These are phyloP conservation scores for Sebastes dallii DNA, from an alignment of 2,797 vertebrate genomes.

Conservation along the genomic window DNA sequence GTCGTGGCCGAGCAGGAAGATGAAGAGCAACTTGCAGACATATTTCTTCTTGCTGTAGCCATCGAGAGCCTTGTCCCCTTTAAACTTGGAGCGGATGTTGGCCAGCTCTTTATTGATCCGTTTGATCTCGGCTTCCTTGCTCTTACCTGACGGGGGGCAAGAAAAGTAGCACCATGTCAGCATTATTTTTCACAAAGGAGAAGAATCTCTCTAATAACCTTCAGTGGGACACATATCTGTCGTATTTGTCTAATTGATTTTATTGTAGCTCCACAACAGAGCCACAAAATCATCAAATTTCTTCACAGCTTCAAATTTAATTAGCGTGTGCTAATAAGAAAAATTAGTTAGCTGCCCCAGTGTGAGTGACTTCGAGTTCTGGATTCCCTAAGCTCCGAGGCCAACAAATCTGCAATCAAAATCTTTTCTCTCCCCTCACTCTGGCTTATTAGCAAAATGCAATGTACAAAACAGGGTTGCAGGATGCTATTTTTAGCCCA, in stretches of 20 bases:
- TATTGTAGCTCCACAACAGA: background rate
- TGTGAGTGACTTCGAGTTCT: background rate
- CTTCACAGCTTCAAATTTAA: background rate
- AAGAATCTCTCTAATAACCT: background rate
- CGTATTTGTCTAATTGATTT: background rate
- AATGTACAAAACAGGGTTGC: background rate
- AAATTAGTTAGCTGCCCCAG: background rate
- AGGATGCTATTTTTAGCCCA: background rate
- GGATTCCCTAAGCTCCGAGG: background rate
- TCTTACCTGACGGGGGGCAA: constrained; percentile 84
- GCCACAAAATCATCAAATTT: no score
- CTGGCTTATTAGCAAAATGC: no score
- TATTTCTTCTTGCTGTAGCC: constrained; percentile 93
- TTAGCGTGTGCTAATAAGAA: background rate
- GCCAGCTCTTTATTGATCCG: constrained; percentile 94
- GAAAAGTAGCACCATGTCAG: constrained; percentile 2
- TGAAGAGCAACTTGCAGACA: constrained; percentile 93
- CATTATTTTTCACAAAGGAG: background rate
- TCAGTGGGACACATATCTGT: background rate
- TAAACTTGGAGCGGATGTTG: constrained; percentile 95
- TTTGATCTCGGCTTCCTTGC: constrained; percentile 95
- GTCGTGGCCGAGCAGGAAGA: constrained; percentile 92
- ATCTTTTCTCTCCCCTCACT: background rate
- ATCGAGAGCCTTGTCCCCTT: constrained; percentile 76
- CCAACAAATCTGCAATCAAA: background rate